Conservation (phyloP, 2,797 vertebrate genomes). For the Sebastes matsubarae region DNA sequence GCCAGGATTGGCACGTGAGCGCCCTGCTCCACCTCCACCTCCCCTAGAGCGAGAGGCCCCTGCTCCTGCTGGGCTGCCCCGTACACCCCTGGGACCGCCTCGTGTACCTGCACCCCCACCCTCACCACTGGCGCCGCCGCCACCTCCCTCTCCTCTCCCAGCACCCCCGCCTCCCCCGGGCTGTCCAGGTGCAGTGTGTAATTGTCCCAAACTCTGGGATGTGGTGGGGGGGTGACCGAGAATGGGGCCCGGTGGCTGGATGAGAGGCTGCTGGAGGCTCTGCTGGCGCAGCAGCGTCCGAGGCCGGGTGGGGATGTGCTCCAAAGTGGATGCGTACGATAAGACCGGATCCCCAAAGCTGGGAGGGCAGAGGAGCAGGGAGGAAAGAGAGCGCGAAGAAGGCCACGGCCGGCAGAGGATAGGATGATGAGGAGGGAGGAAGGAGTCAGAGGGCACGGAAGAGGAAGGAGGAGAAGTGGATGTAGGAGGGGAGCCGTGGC, state of each 20-base stretch:
- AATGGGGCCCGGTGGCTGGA: conserved; percentile 84
- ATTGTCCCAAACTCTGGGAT: conserved; percentile 96
- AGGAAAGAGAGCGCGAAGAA: conserved; percentile 86
- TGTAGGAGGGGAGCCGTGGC: conserved; percentile 69
- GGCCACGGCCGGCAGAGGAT: conserved; percentile 81
- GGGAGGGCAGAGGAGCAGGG: conserved; percentile 86
- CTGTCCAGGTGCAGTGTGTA: conserved; percentile 85
- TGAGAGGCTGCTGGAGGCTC: conserved; percentile 96
- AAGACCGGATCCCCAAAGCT: conserved; percentile 90
- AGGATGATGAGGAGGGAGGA: conserved; percentile 61
- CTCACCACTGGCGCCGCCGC: conserved; percentile 70
- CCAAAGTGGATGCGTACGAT: conserved; percentile 92
- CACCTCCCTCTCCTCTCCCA: conserved; percentile 82
- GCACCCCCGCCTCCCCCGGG: conserved; percentile 78
- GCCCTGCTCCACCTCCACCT: conserved; percentile 83
- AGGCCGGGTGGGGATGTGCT: conserved; percentile 92
- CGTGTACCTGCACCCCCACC: conserved; percentile 84
- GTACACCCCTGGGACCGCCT: conserved; percentile 81
- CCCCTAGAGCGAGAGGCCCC: conserved; percentile 86
- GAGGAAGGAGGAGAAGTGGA: conserved; percentile 38
- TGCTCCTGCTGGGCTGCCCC: conserved; percentile 83
- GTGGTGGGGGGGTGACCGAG: conserved; percentile 90
- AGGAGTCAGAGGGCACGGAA: conserved; percentile 61
- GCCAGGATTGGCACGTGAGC: conserved; percentile 88
- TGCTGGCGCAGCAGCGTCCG: conserved; percentile 95